phyloP scores from a whole-genome alignment of 1,140 invertebrate species.

The Papilio glaucus region DNA sequence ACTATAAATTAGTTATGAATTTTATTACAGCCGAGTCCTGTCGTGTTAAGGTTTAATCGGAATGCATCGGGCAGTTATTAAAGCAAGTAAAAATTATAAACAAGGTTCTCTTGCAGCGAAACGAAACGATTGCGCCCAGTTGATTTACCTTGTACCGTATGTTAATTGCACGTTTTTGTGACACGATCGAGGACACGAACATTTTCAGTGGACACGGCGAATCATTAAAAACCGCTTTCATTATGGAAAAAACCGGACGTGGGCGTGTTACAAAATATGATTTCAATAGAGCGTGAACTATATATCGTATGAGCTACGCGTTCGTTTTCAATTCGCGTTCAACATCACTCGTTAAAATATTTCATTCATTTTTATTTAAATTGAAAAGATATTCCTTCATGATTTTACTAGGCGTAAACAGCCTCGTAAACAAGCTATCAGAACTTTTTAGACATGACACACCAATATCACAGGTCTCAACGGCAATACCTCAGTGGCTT shows the following conservation, averaged over 20 bases:
- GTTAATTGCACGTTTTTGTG: slow-evolving; percentile 36
- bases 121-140: slow-evolving; percentile 6
- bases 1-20: background rate
- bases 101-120: slow-evolving; percentile 26
- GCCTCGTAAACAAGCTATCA: too few relatives aligned
- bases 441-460: too few relatives aligned
- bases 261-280: slow-evolving; percentile 52
- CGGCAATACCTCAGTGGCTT: too few relatives aligned
- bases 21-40: background rate
- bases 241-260: slow-evolving; percentile 53
- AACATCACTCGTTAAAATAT: background rate
- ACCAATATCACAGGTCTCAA: too few relatives aligned
- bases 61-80: background rate
- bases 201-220: slow-evolving; percentile 39
- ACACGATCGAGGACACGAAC: slow-evolving; percentile 31
- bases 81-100: slow-evolving; percentile 27
- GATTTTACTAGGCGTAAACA: too few relatives aligned
- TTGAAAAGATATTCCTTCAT: slow-evolving; percentile 14
- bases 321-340: background rate
- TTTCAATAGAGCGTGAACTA: slow-evolving; percentile 62
- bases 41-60: slow-evolving; percentile 14
- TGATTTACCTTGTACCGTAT: slow-evolving; percentile 34
- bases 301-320: slow-evolving; percentile 34
- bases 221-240: slow-evolving; percentile 39
- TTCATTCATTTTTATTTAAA: background rate